phyloP scores from a whole-genome alignment of 1,140 invertebrate species.

The Colletes gigas region DNA sequence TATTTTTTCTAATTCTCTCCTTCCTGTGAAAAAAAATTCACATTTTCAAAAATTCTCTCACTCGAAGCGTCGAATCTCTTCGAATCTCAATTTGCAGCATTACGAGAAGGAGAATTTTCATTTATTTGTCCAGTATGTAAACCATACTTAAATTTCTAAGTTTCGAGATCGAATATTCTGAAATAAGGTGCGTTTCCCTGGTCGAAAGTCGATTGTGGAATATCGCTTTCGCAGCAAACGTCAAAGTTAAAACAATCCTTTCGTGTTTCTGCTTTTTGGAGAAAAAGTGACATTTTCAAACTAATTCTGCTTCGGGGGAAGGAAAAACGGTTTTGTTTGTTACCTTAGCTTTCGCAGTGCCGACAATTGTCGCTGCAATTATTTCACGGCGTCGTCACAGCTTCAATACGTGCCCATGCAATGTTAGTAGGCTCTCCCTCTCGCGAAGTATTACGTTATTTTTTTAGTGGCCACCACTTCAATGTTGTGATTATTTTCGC shows the following conservation, averaged over 20 bases:
- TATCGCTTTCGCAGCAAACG: slow-evolving; percentile 45
- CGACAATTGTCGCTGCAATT: slow-evolving; percentile 4
- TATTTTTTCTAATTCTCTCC: too few species aligned
- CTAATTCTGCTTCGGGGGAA: too few species aligned
- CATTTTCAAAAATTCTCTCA: neutral
- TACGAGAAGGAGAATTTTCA: neutral
- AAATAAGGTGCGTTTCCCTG: slow-evolving; percentile 28
- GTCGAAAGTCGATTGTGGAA: slow-evolving; percentile 32
- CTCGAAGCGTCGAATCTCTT: too few species aligned
- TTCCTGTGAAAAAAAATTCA: too few species aligned
- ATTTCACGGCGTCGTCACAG: neutral
- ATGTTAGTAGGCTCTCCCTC: slow-evolving; percentile 47
- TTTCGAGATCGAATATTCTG: slow-evolving; percentile 8
- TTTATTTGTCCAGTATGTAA: neutral
- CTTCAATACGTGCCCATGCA: slow-evolving; percentile 37
- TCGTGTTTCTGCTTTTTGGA: slow-evolving; percentile 13
- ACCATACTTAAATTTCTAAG: neutral
- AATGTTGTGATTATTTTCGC: slow-evolving; percentile 51
- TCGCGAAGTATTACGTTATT: slow-evolving; percentile 46
- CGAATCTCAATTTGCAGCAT: neutral
- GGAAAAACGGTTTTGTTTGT: slow-evolving; percentile 1
- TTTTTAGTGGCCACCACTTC: slow-evolving; percentile 41
- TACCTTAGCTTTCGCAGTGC: neutral
- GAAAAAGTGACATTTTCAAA: slow-evolving; percentile 35
- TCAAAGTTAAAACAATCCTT: slow-evolving; percentile 48